Conservation (phyloP, 2,888 invertebrate species). For the Pyrgus malvae region DNA sequence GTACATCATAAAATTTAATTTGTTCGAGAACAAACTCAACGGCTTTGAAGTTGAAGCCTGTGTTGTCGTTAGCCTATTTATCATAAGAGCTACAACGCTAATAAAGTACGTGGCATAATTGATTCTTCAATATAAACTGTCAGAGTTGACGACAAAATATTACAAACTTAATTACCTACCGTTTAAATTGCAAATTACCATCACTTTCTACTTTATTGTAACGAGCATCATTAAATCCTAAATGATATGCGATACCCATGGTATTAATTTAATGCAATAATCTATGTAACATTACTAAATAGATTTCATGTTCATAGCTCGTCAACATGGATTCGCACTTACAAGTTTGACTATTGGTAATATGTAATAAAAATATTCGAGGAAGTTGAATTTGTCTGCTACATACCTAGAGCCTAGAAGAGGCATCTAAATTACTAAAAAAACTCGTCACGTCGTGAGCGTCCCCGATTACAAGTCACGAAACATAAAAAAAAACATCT, state of each 20-base stretch:
- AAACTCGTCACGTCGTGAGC: too few species aligned
- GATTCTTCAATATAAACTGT: conserved; percentile 14
- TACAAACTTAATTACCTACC: conserved; percentile 13
- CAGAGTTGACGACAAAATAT: conserved; percentile 8
- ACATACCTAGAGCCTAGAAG: too few species aligned
- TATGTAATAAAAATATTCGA: too few species aligned
- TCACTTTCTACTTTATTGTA: conserved; percentile 13
- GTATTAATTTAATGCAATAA: background rate
- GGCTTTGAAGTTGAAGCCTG: conserved; percentile 5
- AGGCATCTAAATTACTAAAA: too few species aligned
- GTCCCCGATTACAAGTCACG: too few species aligned
- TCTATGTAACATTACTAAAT: background rate
- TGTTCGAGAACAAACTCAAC: background rate
- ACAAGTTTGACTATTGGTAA: too few species aligned
- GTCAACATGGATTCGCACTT: too few species aligned
- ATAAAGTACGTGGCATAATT: conserved; percentile 4
- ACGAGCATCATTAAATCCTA: conserved; percentile 6
- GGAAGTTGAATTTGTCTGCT: too few species aligned
- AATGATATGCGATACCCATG: background rate
- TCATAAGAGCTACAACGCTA: background rate
- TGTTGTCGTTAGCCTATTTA: conserved; percentile 1
- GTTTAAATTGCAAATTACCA: conserved; percentile 14
- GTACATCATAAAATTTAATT: conserved; percentile 5
- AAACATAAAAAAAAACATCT: too few species aligned
- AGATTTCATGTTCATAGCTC: background rate